phyloP scores from a whole-genome alignment of 2,113 vertebrate genomes.

The Chitala chitala region DNA sequence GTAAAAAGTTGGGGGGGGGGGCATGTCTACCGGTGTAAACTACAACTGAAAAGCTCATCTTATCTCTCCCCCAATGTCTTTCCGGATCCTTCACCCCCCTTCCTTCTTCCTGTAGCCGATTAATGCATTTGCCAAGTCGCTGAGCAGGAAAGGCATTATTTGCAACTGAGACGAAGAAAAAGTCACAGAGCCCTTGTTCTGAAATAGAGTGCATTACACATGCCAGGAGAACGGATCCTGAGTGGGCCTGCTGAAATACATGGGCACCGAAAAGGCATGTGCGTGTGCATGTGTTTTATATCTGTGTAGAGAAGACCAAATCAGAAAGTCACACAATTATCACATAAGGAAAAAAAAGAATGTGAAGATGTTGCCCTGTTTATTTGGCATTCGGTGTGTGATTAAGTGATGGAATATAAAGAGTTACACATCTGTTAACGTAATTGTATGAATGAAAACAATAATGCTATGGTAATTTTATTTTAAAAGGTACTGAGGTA shows the following conservation, averaged over 20 bases:
- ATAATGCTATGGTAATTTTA: too few relatives aligned
- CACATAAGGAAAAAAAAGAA: not conserved
- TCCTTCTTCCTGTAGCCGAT: slow-evolving; percentile 44
- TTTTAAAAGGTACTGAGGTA: too few relatives aligned
- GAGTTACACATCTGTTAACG: too few relatives aligned
- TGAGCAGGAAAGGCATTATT: slow-evolving; percentile 68
- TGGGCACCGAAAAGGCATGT: not conserved
- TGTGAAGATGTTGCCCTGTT: too few relatives aligned
- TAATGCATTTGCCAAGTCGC: slow-evolving; percentile 65
- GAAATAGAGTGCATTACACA: slow-evolving; percentile 52
- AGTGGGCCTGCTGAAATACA: too few relatives aligned
- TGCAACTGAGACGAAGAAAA: slow-evolving; percentile 61
- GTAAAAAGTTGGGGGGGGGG: too few relatives aligned
- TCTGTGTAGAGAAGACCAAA: slow-evolving; percentile 40
- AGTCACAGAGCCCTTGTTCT: slow-evolving; percentile 60
- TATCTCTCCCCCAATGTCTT: not conserved
- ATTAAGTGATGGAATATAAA: too few relatives aligned
- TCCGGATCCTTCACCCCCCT: not conserved
- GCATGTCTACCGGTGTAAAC: not conserved
- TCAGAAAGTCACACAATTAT: slow-evolving; percentile 47
- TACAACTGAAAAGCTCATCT: not conserved
- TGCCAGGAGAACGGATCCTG: slow-evolving; percentile 35
- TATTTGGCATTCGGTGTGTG: too few relatives aligned
- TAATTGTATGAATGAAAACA: too few relatives aligned
- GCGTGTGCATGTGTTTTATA: not conserved